phyloP scores from a whole-genome alignment of 2,797 vertebrate genomes.

The Loriculus beryllinus region DNA sequence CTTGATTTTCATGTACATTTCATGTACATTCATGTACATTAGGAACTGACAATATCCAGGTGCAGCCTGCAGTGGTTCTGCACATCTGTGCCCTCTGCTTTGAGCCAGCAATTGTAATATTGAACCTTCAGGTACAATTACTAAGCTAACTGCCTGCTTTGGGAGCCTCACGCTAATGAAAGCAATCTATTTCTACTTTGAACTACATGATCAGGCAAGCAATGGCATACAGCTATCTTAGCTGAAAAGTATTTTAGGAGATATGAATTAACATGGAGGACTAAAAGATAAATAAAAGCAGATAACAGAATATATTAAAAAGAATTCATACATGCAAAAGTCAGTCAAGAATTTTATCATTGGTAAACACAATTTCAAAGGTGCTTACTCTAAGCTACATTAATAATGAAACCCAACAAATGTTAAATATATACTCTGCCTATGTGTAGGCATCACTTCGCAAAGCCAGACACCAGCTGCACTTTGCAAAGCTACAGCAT shows the following conservation, averaged over 20 bases:
- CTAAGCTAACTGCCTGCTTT: not conserved
- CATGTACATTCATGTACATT: not conserved
- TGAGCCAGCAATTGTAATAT: not conserved
- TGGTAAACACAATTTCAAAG: not conserved
- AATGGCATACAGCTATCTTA: not conserved
- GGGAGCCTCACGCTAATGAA: not conserved
- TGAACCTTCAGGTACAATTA: not conserved
- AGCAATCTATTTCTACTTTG: not conserved
- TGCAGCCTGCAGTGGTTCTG: not conserved
- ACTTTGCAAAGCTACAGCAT: not conserved
- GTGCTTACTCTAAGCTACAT: not conserved
- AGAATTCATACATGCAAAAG: not conserved
- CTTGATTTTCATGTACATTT: not conserved
- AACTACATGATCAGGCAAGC: not conserved
- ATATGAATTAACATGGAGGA: not conserved
- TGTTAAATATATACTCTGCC: not conserved
- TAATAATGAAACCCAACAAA: not conserved
- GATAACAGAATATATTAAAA: not conserved
- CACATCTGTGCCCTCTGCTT: not conserved
- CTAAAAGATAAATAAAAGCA: not conserved
- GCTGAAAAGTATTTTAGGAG: not conserved
- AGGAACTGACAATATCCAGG: not conserved
- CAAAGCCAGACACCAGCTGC: not conserved
- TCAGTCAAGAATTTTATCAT: not conserved
- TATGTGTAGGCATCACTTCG: not conserved